These are phyloP conservation scores for Sinocyclocheilus rhinocerous DNA, from an alignment of 2,113 vertebrate species.

Conservation along the genomic window DNA sequence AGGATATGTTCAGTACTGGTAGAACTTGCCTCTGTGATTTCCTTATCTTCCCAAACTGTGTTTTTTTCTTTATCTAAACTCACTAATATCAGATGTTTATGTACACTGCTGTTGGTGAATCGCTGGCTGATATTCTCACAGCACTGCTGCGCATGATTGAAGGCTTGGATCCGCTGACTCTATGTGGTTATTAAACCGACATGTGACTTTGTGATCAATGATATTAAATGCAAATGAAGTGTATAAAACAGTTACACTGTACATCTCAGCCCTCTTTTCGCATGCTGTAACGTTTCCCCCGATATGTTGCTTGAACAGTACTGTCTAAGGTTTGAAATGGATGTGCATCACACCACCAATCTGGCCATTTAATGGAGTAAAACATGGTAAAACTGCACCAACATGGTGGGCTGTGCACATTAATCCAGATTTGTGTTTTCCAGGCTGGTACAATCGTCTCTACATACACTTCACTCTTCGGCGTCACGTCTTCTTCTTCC, in stretches of 20 bases:
- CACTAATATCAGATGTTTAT: too few relatives aligned
- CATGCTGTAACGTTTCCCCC: background rate
- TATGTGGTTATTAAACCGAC: too few relatives aligned
- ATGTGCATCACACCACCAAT: background rate
- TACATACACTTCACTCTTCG: constrained; percentile 91
- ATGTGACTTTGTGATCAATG: too few relatives aligned
- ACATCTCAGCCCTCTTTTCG: background rate
- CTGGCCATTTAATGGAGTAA: background rate
- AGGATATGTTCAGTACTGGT: too few relatives aligned
- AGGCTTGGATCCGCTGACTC: too few relatives aligned
- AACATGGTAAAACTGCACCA: background rate
- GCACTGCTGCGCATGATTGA: too few relatives aligned
- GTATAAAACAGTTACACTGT: background rate
- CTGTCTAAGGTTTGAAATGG: background rate
- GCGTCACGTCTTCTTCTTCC: constrained; percentile 92
- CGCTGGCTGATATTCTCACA: too few relatives aligned
- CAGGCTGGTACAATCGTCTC: constrained; percentile 93
- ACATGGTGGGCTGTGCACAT: background rate
- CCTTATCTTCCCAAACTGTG: too few relatives aligned
- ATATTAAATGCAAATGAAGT: too few relatives aligned
- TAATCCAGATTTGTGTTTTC: background rate
- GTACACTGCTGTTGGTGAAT: too few relatives aligned
- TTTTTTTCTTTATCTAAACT: too few relatives aligned
- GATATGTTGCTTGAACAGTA: background rate
- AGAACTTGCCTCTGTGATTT: too few relatives aligned